phyloP scores from a whole-genome alignment of 2,113 vertebrate species.

The Neodontobutis hainanensis region DNA sequence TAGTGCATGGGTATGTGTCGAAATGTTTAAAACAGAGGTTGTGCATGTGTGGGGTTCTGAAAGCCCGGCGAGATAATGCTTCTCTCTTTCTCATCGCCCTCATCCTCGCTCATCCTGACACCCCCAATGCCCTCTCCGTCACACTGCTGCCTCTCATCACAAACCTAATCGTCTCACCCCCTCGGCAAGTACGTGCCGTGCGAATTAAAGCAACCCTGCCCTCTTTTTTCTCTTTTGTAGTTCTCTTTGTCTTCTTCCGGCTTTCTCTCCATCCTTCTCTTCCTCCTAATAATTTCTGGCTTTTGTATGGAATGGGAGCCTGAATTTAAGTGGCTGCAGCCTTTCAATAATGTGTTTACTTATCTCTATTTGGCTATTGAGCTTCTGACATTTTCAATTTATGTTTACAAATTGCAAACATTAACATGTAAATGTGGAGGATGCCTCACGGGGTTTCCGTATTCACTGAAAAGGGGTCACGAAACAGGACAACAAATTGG shows the following conservation, averaged over 20 bases:
- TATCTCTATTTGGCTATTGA: constrained; percentile 79
- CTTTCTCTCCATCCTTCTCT: constrained; percentile 40
- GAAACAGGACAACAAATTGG: constrained; percentile 63
- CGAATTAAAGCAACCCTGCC: constrained; percentile 75
- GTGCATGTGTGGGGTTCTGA: constrained; percentile 42
- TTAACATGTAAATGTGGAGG: constrained; percentile 77
- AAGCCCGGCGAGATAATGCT: constrained; percentile 63
- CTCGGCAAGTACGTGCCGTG: constrained; percentile 76
- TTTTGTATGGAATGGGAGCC: constrained; percentile 65
- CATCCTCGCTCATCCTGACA: constrained; percentile 79
- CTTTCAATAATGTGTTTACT: constrained; percentile 76
- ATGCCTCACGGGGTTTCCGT: constrained; percentile 68
- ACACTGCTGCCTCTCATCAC: constrained; percentile 79
- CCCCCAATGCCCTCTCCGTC: constrained; percentile 78
- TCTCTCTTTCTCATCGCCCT: constrained; percentile 76
- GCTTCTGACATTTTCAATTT: constrained; percentile 81
- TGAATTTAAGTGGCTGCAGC: constrained; percentile 70
- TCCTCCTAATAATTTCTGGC: constrained; percentile 54
- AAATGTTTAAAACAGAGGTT: constrained; percentile 19
- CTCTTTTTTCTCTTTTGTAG: constrained; percentile 64
- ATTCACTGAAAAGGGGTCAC: constrained; percentile 67
- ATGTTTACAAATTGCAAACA: constrained; percentile 80
- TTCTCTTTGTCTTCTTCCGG: constrained; percentile 62
- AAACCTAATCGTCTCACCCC: constrained; percentile 80
- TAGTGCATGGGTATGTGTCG: constrained; percentile 15